A percentile compares a stretch with the other conserved stretches of the same genome.
Evolutionary conservation across 1,140 invertebrate species (phyloP).

Genomic region (Bombus turneri): DNA sequence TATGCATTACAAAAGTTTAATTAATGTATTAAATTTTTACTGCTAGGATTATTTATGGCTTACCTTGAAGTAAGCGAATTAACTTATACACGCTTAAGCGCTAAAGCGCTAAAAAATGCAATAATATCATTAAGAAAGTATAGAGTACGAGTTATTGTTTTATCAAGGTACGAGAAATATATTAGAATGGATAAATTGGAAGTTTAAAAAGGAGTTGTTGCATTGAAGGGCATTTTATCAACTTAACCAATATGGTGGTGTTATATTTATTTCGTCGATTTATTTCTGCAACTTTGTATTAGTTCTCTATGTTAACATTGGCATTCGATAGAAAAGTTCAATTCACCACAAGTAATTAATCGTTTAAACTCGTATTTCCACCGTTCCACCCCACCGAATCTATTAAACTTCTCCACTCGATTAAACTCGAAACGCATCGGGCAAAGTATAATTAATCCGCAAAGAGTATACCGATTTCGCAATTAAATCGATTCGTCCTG

Average conservation of each 20-base stretch:
- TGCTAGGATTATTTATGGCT: not conserved
- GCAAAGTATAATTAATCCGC: constrained; percentile 1
- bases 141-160: too few relatives aligned
- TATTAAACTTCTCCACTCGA: constrained; percentile 1
- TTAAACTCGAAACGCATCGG: not conserved
- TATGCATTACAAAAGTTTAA: not conserved
- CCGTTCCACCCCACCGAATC: not conserved
- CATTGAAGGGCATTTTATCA: not conserved
- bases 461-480: constrained; percentile 24
- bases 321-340: not conserved
- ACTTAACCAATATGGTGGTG: too few relatives aligned
- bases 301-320: not conserved
- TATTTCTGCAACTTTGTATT: not conserved
- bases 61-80: not conserved
- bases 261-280: not conserved
- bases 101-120: too few relatives aligned
- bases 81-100: not conserved
- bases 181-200: too few relatives aligned
- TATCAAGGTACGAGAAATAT: too few relatives aligned
- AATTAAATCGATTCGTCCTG: constrained; percentile 36
- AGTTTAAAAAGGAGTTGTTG: too few relatives aligned
- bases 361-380: not conserved
- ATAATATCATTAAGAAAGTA: too few relatives aligned
- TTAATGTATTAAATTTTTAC: not conserved
- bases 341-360: not conserved